A percentile compares a stretch with the other conserved stretches of the same genome.
These are phyloP conservation scores for Marronus borbonicus DNA, from an alignment of 2,888 invertebrate genomes.

Conservation along the genomic window DNA sequence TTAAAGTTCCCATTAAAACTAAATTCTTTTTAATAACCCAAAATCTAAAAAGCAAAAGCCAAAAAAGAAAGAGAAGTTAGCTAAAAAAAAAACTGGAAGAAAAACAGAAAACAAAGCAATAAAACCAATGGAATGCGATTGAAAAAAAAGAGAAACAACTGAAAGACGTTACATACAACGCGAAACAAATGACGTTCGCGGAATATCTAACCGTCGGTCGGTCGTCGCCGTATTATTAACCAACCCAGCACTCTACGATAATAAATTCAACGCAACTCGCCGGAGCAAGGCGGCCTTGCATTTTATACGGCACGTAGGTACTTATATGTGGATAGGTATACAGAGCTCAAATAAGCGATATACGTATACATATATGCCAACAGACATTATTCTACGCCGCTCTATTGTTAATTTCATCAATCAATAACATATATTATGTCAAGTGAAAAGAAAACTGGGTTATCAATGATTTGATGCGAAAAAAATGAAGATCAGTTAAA, in stretches of 20 bases:
- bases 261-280: slow-evolving; percentile 12
- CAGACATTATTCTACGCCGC: neutral
- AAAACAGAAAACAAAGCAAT: neutral
- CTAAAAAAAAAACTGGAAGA: too few relatives aligned
- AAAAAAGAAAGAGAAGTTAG: too few relatives aligned
- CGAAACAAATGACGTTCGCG: slow-evolving; percentile 5
- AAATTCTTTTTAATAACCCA: too few relatives aligned
- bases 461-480: too few relatives aligned
- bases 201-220: slow-evolving; percentile 7
- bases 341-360: too few relatives aligned
- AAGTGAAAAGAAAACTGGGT: too few relatives aligned
- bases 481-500: too few relatives aligned
- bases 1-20: too few relatives aligned
- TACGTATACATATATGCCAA: too few relatives aligned
- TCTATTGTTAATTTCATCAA: slow-evolving; percentile 32
- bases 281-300: slow-evolving; percentile 29
- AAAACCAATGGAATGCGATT: neutral
- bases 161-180: neutral
- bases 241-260: neutral
- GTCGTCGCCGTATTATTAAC: neutral
- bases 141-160: neutral
- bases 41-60: too few relatives aligned
- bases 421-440: too few relatives aligned
- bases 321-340: too few relatives aligned
- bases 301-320: slow-evolving; percentile 2